Percentiles rank a stretch among this genome's conserved stretches.
These are phyloP conservation scores for Ophonus ardosiacus DNA, from an alignment of 2,888 invertebrate species.

Conservation along the genomic window DNA sequence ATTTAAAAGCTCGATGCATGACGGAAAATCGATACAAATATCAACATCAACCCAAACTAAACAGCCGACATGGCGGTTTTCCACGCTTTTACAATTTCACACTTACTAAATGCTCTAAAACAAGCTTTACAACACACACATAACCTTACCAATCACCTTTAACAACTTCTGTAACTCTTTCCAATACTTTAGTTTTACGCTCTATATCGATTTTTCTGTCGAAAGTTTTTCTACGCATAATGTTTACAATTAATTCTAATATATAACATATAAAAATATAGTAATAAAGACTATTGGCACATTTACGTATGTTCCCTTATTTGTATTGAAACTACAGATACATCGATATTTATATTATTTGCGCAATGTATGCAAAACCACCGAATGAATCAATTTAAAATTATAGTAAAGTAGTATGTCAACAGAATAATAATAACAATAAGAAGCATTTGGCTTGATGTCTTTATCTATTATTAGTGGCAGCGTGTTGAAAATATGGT, in stretches of 20 bases:
- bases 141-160: neutral
- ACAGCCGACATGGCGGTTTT: slow-evolving; percentile 31
- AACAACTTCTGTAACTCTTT: neutral
- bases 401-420: slow-evolving; percentile 32
- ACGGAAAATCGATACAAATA: slow-evolving; percentile 54
- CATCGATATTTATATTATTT: neutral
- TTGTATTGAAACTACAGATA: slow-evolving; percentile 12
- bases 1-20: slow-evolving; percentile 34
- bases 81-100: neutral
- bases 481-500: neutral
- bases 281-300: slow-evolving; percentile 33
- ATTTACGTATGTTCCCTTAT: slow-evolving; percentile 31
- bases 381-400: neutral
- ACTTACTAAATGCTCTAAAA: neutral
- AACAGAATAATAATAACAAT: slow-evolving; percentile 37
- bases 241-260: neutral
- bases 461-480: neutral
- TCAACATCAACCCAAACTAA: slow-evolving; percentile 50
- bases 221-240: neutral
- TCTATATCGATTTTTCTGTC: neutral
- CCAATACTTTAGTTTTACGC: neutral
- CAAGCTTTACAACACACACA: neutral
- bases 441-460: neutral
- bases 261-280: neutral
- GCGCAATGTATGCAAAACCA: slow-evolving; percentile 1